phyloP scores from a whole-genome alignment of 2,113 vertebrate genomes.

The Catharus minimus region DNA sequence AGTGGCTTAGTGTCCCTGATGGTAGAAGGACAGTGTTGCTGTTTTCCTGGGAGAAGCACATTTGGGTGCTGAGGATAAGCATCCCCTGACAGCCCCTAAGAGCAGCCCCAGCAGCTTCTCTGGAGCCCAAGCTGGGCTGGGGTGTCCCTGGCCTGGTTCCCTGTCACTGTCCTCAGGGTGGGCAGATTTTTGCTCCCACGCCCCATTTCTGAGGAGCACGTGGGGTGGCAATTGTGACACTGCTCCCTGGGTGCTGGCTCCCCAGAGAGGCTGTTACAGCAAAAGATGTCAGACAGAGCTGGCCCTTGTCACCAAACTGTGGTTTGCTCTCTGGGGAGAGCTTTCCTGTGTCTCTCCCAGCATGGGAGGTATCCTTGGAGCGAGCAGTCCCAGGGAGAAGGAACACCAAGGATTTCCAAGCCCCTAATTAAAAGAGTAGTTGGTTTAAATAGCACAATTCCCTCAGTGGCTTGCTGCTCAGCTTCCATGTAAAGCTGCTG shows the following conservation, averaged over 20 bases:
- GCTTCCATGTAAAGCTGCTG: not conserved
- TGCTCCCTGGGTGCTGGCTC: not conserved
- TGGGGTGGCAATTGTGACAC: not conserved
- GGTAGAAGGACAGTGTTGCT: not conserved
- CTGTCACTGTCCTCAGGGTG: not conserved
- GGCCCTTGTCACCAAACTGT: not conserved
- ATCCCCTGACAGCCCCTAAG: not conserved
- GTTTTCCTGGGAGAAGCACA: not conserved
- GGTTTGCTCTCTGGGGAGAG: rapidly evolving
- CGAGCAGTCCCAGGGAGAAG: not conserved
- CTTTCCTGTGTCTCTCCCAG: not conserved
- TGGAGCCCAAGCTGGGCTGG: not conserved
- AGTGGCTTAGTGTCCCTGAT: not conserved
- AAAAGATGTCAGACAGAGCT: not conserved
- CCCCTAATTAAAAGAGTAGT: slow-evolving; percentile 44
- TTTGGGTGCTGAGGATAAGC: not conserved
- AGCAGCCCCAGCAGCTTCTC: not conserved
- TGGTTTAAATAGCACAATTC: slow-evolving; percentile 38
- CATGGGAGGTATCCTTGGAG: not conserved
- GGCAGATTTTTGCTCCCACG: not conserved
- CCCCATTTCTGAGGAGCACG: rapidly evolving
- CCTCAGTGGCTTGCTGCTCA: slow-evolving; percentile 39
- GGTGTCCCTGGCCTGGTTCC: not conserved
- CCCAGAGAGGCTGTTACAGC: not conserved
- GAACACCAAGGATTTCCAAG: slow-evolving; percentile 4